Evolutionary conservation across 2,113 vertebrate species (phyloP), one percentile per base, ranked within the genome.

Genomic region (Crotalus helleri): DNA sequence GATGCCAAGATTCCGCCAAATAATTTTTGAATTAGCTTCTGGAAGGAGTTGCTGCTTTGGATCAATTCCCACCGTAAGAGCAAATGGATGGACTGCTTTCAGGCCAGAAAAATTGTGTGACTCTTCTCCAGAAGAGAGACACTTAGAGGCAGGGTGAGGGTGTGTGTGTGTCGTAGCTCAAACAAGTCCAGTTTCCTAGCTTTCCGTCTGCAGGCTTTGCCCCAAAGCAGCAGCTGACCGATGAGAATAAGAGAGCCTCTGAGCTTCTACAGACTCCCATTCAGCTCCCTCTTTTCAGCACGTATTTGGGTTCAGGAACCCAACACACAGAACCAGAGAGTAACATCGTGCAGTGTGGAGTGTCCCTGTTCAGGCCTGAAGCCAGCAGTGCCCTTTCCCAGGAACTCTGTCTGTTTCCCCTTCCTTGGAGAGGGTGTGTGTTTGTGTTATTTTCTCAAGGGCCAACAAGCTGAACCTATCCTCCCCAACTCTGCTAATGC

Each of bases 1-100:
- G 24, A 46, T 85, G 64, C 92, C 92, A 89, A 81, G 61, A 49
- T 2, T 49, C 17, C 1, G 26, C 59, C 92, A 92, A 49, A 92
- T 92, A 81, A 92, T 89, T 85, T 57, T 92, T 92, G 88, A 92
- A 92, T 89, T 39, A 58, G 92, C 44, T 92, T 85, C 64, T 69
- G 81, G 23, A 89, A 57, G 57, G 46, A 81, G 44, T 89, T 33
- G 46, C 87, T 85, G 33, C 24, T 54, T 89, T 89, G 64, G 92
- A 58, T 4, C 4, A 19, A 23, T 85, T 57, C 92, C 92, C 39
- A 85, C 64, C 39, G 0, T 0, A 19, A 85, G 64, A n/a, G 44
- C 64, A 89, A 89, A 89, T 81, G 58, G 85, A 54, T 39, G 33
- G 59, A 17, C 2, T 81, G 4, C 21, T 10, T 81, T 13, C 61